Conservation (phyloP, 1,140 invertebrate species). For the Bombus fervidus region DNA sequence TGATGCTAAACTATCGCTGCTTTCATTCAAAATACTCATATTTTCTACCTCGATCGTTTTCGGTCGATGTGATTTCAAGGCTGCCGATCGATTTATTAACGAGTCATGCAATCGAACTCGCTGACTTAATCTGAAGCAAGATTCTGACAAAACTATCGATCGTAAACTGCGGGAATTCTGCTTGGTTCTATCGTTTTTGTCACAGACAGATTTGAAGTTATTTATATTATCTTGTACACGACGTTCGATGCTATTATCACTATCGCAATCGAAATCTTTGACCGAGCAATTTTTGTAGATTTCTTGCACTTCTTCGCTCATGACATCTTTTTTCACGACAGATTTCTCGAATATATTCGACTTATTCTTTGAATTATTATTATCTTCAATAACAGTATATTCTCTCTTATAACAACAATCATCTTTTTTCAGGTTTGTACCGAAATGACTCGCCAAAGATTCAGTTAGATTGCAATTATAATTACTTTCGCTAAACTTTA, state of each 20-base stretch:
- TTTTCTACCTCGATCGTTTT: constrained; percentile 8
- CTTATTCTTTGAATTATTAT: not conserved
- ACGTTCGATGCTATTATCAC: constrained; percentile 40
- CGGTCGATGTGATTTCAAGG: not conserved
- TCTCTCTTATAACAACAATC: not conserved
- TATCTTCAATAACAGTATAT: not conserved
- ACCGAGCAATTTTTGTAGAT: constrained; percentile 45
- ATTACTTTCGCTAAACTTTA: not conserved
- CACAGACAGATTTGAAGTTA: not conserved
- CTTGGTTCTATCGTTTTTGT: not conserved
- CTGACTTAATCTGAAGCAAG: constrained; percentile 27
- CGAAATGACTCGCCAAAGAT: not conserved
- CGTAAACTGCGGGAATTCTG: not conserved
- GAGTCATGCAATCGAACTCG: not conserved
- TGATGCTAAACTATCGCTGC: constrained; percentile 68
- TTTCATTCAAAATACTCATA: constrained; percentile 65
- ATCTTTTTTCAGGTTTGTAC: too few species aligned
- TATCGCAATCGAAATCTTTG: constrained; percentile 46
- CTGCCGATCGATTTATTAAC: not conserved
- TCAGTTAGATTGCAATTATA: not conserved
- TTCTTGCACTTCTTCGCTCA: constrained; percentile 18
- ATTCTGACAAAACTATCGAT: constrained; percentile 19
- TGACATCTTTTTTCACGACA: not conserved
- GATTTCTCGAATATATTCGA: too few species aligned
- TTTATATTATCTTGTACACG: not conserved